A percentile compares a stretch with the other conserved stretches of the same genome.
Evolutionary conservation across 2,888 invertebrate genomes (phyloP).

Genomic region (Physocephala rufipes): DNA sequence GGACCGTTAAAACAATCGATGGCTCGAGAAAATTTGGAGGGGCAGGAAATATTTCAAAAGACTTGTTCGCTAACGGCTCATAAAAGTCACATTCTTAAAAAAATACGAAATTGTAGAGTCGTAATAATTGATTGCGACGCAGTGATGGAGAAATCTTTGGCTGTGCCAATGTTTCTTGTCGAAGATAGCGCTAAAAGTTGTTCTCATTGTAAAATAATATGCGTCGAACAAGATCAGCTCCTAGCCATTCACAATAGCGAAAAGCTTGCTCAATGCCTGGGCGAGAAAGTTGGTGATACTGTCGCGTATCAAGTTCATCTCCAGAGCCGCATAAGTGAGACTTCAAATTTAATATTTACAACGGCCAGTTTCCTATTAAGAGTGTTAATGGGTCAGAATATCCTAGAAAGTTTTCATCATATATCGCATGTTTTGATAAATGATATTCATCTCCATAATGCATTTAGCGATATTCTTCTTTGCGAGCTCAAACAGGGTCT

Average conservation of each 20-base stretch:
- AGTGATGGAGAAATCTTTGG: slow-evolving; percentile 91
- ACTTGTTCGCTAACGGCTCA: slow-evolving; percentile 34
- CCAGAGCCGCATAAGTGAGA: slow-evolving; percentile 52
- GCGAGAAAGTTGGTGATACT: slow-evolving; percentile 73
- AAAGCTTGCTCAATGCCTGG: slow-evolving; percentile 76
- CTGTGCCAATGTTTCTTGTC: slow-evolving; percentile 89
- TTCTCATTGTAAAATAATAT: slow-evolving; percentile 82
- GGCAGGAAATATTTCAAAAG: slow-evolving; percentile 37
- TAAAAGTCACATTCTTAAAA: slow-evolving; percentile 40
- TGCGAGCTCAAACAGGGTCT: slow-evolving; percentile 82
- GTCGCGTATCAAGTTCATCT: slow-evolving; percentile 69
- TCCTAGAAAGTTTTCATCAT: slow-evolving; percentile 50
- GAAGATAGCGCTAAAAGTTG: slow-evolving; percentile 75
- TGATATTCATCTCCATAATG: slow-evolving; percentile 92
- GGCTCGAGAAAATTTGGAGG: slow-evolving; percentile 40
- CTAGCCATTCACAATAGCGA: slow-evolving; percentile 90
- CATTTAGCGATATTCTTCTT: slow-evolving; percentile 87
- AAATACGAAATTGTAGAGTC: slow-evolving; percentile 70
- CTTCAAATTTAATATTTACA: slow-evolving; percentile 53
- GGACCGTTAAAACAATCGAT: slow-evolving; percentile 47
- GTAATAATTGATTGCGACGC: slow-evolving; percentile 89
- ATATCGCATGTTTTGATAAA: slow-evolving; percentile 86
- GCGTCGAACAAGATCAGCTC: slow-evolving; percentile 89
- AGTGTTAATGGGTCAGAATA: slow-evolving; percentile 84
- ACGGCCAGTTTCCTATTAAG: slow-evolving; percentile 68